Conservation (phyloP, 2,888 invertebrate species). For the Yponomeuta cagnagella region DNA sequence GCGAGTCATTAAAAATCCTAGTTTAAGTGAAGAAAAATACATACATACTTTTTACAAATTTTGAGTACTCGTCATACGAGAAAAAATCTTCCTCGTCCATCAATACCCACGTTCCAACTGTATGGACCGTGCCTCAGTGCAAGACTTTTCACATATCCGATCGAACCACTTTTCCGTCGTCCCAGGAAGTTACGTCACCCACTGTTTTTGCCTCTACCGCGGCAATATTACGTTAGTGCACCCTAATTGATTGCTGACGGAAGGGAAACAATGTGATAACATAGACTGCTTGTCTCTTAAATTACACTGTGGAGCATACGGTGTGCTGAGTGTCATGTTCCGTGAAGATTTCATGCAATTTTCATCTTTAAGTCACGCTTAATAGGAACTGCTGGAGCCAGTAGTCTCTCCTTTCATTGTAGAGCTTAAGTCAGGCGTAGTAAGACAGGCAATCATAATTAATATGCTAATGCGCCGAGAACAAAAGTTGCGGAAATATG, state of each 20-base stretch:
- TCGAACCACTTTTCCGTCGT: not conserved
- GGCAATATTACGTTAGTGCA: not conserved
- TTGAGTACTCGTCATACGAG: no score
- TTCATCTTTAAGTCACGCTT: not conserved
- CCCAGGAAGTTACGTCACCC: not conserved
- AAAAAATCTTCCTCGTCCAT: no score
- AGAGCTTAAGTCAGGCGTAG: not conserved
- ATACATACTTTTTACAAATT: no score
- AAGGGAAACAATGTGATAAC: conserved; percentile 7
- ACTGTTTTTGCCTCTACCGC: not conserved
- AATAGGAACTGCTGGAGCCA: not conserved
- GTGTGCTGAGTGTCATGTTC: not conserved
- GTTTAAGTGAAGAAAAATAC: no score
- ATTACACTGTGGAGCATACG: not conserved
- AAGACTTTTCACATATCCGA: not conserved
- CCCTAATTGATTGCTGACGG: conserved; percentile 7
- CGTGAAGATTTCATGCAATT: not conserved
- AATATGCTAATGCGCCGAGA: conserved; percentile 1
- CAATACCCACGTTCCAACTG: no score
- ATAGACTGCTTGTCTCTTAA: not conserved
- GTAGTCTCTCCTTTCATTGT: not conserved
- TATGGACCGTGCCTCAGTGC: not conserved
- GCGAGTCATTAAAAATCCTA: no score
- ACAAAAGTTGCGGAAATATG: conserved; percentile 5
- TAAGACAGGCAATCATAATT: not conserved